Evolutionary conservation across 2,113 vertebrate genomes (phyloP).

Genomic region (Chrysochloris asiatica): DNA sequence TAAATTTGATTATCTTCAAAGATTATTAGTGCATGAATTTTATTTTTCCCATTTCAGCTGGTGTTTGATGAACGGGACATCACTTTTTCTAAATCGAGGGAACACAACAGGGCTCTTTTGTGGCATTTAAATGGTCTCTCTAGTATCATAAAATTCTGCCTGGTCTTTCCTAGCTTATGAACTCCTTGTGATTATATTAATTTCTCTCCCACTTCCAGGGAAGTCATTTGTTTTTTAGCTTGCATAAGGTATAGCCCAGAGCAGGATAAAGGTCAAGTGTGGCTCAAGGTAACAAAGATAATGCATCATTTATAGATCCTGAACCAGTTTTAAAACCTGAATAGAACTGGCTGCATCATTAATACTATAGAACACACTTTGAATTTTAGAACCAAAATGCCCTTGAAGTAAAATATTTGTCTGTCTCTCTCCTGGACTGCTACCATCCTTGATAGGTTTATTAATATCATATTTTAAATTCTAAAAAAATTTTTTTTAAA

Average conservation of each 20-base stretch:
- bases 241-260: constrained; percentile 67
- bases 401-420: background rate
- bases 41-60: background rate
- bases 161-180: constrained; percentile 59
- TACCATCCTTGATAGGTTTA: background rate
- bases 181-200: constrained; percentile 36
- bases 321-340: constrained; percentile 39
- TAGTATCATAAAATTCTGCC: constrained; percentile 61
- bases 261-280: constrained; percentile 54
- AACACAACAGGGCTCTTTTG: constrained; percentile 47
- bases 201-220: constrained; percentile 31
- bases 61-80: background rate
- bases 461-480: constrained; percentile 3
- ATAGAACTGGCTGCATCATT: constrained; percentile 62
- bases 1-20: background rate
- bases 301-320: constrained; percentile 70
- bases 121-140: constrained; percentile 43
- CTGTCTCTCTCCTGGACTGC: background rate
- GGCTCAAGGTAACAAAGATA: constrained; percentile 56
- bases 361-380: constrained; percentile 29
- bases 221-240: constrained; percentile 73
- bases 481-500: too few relatives aligned
- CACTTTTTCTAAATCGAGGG: background rate
- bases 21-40: background rate
- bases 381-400: constrained; percentile 28